A percentile compares a stretch with the other conserved stretches of the same genome.
Conservation (phyloP, 37 sponge, comb jelly and placozoan genomes). For the Beroe forskalii region DNA sequence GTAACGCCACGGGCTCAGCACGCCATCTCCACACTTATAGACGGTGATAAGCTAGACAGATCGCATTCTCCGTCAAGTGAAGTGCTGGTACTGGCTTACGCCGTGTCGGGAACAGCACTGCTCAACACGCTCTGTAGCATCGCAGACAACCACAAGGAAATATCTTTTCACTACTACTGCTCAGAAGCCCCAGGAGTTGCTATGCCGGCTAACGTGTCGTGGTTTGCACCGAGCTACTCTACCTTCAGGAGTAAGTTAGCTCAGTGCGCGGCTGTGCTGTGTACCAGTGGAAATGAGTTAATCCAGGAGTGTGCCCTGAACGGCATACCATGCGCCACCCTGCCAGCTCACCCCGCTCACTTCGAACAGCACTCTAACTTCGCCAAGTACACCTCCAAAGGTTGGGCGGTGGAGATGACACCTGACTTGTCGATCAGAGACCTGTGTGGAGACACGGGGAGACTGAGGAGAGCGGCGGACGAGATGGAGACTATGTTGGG, state of each 20-base stretch:
- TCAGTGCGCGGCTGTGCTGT: not conserved
- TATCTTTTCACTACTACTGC: not conserved
- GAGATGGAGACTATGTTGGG: not conserved
- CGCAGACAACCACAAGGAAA: not conserved
- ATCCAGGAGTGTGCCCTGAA: not conserved
- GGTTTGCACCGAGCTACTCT: not conserved
- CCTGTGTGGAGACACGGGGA: not conserved
- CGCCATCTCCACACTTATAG: not conserved
- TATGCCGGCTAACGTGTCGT: not conserved
- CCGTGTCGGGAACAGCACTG: not conserved
- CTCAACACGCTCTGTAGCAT: not conserved
- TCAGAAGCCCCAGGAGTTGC: not conserved
- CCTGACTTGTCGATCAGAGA: not conserved
- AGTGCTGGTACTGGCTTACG: not conserved
- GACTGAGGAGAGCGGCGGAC: not conserved
- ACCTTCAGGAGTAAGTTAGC: not conserved
- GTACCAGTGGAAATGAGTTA: not conserved
- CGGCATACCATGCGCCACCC: not conserved
- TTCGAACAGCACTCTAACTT: not conserved
- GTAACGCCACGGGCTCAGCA: not conserved
- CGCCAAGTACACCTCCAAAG: not conserved
- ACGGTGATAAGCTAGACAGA: not conserved
- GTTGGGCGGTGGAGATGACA: not conserved
- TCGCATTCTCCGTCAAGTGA: not conserved
- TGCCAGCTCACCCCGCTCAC: not conserved